Evolutionary conservation across 1,140 invertebrate genomes (phyloP).

Genomic region (Drosophila repletoides): DNA sequence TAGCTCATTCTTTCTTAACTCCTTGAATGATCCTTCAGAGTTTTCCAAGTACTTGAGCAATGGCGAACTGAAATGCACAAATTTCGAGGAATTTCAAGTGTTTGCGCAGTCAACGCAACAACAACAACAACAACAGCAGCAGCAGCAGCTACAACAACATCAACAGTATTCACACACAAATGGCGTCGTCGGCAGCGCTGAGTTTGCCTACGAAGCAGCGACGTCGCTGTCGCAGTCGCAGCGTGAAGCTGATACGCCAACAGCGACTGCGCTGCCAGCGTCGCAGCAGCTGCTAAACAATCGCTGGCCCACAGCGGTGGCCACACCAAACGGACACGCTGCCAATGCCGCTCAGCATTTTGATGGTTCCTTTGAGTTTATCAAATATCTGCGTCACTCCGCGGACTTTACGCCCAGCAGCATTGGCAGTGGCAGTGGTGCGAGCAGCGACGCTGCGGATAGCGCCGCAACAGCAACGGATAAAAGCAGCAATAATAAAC

Average conservation of each 20-base stretch:
- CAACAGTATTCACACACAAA: constrained; percentile 38
- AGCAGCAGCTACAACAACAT: constrained; percentile 21
- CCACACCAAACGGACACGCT: constrained; percentile 57
- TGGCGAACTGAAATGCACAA: constrained; percentile 78
- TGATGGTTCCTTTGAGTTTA: constrained; percentile 81
- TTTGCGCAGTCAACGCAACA: constrained; percentile 61
- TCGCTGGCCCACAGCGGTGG: constrained; percentile 70
- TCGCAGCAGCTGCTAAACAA: constrained; percentile 43
- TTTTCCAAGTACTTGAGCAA: constrained; percentile 82
- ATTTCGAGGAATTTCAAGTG: constrained; percentile 81
- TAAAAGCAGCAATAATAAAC: constrained; percentile 30
- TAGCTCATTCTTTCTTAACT: constrained; percentile 81
- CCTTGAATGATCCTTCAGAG: constrained; percentile 81
- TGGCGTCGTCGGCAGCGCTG: constrained; percentile 21
- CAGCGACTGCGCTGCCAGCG: constrained; percentile 18
- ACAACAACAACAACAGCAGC: constrained; percentile 52
- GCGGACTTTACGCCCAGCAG: constrained; percentile 63
- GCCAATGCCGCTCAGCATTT: constrained; percentile 71
- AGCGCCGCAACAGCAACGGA: constrained; percentile 29
- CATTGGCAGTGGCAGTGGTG: background rate
- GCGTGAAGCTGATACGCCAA: constrained; percentile 31
- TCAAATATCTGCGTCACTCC: constrained; percentile 79
- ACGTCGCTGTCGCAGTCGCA: constrained; percentile 2
- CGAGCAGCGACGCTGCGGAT: background rate
- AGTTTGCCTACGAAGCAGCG: constrained; percentile 24